Base-by-base conservation (phyloP, 2,888 invertebrate species). In the Mimumesa dahlbomi region DNA sequence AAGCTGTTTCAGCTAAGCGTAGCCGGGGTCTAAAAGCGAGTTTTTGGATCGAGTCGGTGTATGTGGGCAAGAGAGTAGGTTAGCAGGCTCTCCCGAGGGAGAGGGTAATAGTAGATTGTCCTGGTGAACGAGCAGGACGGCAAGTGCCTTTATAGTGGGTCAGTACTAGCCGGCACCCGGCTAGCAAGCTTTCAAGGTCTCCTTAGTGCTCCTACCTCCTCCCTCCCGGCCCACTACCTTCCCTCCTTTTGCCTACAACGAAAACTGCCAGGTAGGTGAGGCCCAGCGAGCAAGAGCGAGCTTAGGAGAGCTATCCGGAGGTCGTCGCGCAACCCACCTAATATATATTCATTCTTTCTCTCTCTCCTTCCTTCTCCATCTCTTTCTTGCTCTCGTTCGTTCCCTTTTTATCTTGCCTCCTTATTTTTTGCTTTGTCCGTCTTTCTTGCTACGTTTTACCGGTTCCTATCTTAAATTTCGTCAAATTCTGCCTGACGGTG, bases 81-180 rank as follows among this genome's bases (percentile, higher is more conserved):
- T 88, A 88, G 84, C 86, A 85, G 88, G 87, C 85, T 83, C 82
- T 80, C 78, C 78, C 68, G 82, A 84, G 83, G 79, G 81, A 86
- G 85, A 87, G 73, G 81, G 75, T 75, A 76, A 72, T 71, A 83
- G 79, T 74, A 77, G 77, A 79, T 73, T 81, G 82, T 83, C 79
- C 79, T 77, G 80, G 73, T 64, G 83, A 84, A 84, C 79, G 84
- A 86, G 84, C 76, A 88, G 82, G 88, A 88, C 45, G 82, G 87
- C 88, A 88, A 88, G 89, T 88, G 88, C 86, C 86, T 88, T 88
- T 87, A 88, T 88, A 88, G 87, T 89, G 88, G 88, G 89, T 89
- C 89, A 89, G 87, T 84, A 83, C 84, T 85, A 85, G 85, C 83
- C 82, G 84, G 81, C 84, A 85, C 85, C 85, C 85, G 85, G 84